Evolutionary conservation across 2,113 vertebrate species (phyloP).

Genomic region (Protobothrops flavoviridis): DNA sequence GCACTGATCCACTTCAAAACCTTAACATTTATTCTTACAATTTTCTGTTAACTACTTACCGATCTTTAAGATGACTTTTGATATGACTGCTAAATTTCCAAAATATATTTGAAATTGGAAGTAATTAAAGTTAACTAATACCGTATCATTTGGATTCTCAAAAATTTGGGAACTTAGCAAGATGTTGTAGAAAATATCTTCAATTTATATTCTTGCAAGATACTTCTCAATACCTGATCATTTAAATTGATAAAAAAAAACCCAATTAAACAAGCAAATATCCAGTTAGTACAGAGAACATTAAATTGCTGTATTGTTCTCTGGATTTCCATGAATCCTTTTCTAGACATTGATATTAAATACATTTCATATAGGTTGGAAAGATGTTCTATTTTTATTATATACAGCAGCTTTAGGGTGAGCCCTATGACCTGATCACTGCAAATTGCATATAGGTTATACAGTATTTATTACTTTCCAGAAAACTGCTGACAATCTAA

Average conservation of each 20-base stretch:
- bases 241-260: not conserved
- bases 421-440: not conserved
- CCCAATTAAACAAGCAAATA: not conserved
- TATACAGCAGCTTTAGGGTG: not conserved
- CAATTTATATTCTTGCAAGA: not conserved
- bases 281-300: not conserved
- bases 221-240: not conserved
- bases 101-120: not conserved
- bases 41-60: not conserved
- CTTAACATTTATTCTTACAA: not conserved
- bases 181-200: not conserved
- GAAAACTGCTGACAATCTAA: not conserved
- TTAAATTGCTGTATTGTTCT: not conserved
- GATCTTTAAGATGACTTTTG: not conserved
- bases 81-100: not conserved
- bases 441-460: not conserved
- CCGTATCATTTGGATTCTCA: not conserved
- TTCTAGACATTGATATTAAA: not conserved
- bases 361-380: not conserved
- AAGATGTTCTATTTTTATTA: not conserved
- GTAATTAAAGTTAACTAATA: not conserved
- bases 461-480: not conserved
- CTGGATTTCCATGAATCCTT: not conserved
- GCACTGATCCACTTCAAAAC: not conserved
- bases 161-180: not conserved